phyloP scores from a whole-genome alignment of 1,140 invertebrate genomes.

The Schmidtea mediterranea region DNA sequence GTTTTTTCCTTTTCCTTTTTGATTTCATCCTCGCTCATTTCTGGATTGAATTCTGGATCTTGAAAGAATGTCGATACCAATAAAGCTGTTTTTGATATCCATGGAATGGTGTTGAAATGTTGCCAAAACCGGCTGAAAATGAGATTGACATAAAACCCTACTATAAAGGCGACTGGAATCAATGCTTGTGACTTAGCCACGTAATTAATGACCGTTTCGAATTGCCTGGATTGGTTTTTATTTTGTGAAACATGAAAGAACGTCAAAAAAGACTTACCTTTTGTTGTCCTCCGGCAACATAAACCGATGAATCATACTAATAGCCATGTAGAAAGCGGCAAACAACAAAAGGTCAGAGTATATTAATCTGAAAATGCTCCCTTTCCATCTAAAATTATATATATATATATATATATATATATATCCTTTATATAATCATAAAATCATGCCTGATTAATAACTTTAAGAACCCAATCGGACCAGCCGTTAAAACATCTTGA shows the following conservation, averaged over 20 bases:
- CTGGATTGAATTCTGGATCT: conserved; percentile 26
- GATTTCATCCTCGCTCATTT: too few relatives aligned
- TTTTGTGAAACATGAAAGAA: too few relatives aligned
- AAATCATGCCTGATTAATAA: too few relatives aligned
- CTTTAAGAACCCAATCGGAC: too few relatives aligned
- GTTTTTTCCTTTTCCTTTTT: too few relatives aligned
- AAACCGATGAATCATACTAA: conserved; percentile 62
- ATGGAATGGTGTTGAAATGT: conserved; percentile 33
- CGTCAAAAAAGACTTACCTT: conserved; percentile 33
- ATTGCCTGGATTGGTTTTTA: background rate
- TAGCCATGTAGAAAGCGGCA: conserved; percentile 49
- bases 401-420: too few relatives aligned
- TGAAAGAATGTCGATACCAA: conserved; percentile 55
- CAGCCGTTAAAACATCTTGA: too few relatives aligned
- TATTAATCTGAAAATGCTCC: conserved; percentile 79
- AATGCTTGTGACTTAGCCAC: conserved; percentile 7
- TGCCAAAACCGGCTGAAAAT: conserved; percentile 47
- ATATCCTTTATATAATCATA: too few relatives aligned
- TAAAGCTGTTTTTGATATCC: conserved; percentile 61
- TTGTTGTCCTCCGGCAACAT: conserved; percentile 49
- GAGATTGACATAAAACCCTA: conserved; percentile 66
- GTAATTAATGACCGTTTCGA: background rate
- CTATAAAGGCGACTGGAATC: conserved; percentile 38
- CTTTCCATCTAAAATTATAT: conserved; percentile 50
- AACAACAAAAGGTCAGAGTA: conserved; percentile 72